phyloP scores from a whole-genome alignment of 2,888 invertebrate species.

The Hipparchia sbordonii region DNA sequence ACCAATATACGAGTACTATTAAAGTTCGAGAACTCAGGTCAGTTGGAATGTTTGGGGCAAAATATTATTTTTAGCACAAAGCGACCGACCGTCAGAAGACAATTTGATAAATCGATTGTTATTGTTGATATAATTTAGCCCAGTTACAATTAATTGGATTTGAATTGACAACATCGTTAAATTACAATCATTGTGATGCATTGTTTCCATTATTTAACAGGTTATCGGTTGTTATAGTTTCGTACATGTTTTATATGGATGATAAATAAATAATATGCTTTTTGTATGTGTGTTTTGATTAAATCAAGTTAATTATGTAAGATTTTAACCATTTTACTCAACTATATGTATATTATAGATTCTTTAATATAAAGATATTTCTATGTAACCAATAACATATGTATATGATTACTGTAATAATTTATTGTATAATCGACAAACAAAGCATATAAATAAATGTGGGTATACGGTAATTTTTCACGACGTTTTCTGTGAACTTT shows the following conservation, averaged over 20 bases:
- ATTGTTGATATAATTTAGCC: slow-evolving; percentile 21
- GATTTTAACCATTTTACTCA: too few species aligned
- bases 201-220: slow-evolving; percentile 15
- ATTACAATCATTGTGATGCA: background rate
- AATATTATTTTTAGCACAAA: background rate
- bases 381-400: too few species aligned
- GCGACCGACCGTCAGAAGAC: background rate
- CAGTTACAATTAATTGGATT: slow-evolving; percentile 11
- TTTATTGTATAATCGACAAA: too few species aligned
- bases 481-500: too few species aligned
- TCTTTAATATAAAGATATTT: too few species aligned
- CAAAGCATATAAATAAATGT: too few species aligned
- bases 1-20: background rate
- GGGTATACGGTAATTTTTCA: too few species aligned
- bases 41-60: background rate
- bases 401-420: too few species aligned
- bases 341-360: too few species aligned
- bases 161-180: background rate
- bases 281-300: too few species aligned
- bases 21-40: slow-evolving; percentile 1
- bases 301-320: too few species aligned
- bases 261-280: too few species aligned
- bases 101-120: slow-evolving; percentile 18
- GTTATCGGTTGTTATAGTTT: background rate
- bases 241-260: background rate